These are phyloP conservation scores for Eucidaris tribuloides DNA, from an alignment of 35 echinoderm and acorn worm species.

Conservation along the genomic window DNA sequence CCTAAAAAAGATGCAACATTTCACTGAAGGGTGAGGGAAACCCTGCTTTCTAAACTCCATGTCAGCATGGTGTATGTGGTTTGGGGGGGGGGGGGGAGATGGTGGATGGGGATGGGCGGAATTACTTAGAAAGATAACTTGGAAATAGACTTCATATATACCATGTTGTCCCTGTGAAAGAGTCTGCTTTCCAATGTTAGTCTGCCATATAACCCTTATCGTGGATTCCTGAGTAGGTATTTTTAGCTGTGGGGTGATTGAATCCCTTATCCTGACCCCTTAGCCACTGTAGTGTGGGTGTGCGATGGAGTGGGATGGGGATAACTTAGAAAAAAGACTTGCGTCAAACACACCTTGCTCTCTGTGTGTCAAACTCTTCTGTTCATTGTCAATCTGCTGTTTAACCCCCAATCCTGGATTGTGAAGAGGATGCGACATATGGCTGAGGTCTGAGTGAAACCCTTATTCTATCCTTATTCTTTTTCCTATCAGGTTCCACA, in stretches of 20 bases:
- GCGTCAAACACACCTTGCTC: no score
- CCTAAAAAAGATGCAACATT: slow-evolving; percentile 18
- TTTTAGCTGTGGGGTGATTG: slow-evolving; percentile 40
- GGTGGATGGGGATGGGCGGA: no score
- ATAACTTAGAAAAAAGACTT: no score
- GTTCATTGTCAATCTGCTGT: neutral
- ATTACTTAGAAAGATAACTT: no score
- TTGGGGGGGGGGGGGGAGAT: no score
- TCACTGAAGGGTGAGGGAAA: slow-evolving; percentile 54
- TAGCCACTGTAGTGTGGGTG: no score
- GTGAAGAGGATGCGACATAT: neutral
- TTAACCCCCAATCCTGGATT: neutral
- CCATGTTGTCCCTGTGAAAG: slow-evolving; percentile 32
- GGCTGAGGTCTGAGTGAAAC: neutral
- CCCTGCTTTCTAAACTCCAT: no score
- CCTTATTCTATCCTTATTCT: neutral
- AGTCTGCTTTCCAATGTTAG: slow-evolving; percentile 17
- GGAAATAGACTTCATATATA: no score
- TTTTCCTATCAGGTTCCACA: slow-evolving; percentile 51
- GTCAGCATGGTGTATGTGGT: no score
- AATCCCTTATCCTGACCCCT: no score
- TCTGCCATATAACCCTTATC: slow-evolving; percentile 69
- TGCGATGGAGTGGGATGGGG: no score
- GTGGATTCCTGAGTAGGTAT: slow-evolving; percentile 20
- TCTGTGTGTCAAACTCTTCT: no score